These are phyloP conservation scores for Chalcis sispes DNA, from an alignment of 2,888 invertebrate species.

Conservation along the genomic window DNA sequence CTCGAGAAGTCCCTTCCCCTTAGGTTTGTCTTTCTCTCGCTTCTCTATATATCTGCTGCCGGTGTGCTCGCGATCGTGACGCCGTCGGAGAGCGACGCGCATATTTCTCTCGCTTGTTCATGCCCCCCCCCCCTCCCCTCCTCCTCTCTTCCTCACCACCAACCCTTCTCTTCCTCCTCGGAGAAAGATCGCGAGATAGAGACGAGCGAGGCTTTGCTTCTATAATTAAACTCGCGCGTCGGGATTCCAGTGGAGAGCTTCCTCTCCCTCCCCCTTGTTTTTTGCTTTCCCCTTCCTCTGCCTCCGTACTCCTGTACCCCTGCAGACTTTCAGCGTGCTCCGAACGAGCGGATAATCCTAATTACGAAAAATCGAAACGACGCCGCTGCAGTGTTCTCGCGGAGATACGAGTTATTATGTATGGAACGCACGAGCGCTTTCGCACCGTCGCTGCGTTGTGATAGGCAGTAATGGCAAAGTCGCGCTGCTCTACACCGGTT, in stretches of 20 bases:
- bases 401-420: constrained; percentile 1
- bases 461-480: neutral
- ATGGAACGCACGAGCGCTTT: constrained; percentile 17
- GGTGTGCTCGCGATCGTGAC: constrained; percentile 13
- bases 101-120: constrained; percentile 23
- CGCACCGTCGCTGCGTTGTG: neutral
- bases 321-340: constrained; percentile 12
- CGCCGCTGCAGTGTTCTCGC: too few species aligned
- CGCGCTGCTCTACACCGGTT: too few species aligned
- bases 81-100: constrained; percentile 16
- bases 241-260: constrained; percentile 48
- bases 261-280: constrained; percentile 3
- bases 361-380: constrained; percentile 51
- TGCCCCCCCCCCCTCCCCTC: neutral
- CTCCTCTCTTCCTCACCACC: neutral
- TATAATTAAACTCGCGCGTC: constrained; percentile 58
- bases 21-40: too few species aligned
- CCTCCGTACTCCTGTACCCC: neutral
- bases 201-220: constrained; percentile 17
- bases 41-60: too few species aligned
- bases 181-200: neutral
- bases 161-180: neutral
- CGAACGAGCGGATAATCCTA: constrained; percentile 47
- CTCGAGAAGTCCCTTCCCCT: constrained; percentile 1
- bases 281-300: neutral